Evolutionary conservation across 2,888 invertebrate species (phyloP).

Genomic region (Cerastoderma edule): DNA sequence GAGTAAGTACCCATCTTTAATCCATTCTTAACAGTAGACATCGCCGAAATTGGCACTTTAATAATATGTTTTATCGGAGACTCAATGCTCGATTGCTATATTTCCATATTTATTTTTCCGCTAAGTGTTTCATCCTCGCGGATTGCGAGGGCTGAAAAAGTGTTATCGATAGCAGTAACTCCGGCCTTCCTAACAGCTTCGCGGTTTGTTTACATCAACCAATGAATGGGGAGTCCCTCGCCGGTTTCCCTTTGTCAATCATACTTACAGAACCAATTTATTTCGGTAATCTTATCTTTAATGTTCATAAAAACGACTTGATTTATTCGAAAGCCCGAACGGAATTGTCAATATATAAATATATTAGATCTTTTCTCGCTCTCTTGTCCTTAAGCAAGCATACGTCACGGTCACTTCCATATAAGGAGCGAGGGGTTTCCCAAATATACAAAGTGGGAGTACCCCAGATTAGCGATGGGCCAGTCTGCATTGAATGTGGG

Average conservation of each 20-base stretch:
- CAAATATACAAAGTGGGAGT: constrained; percentile 30
- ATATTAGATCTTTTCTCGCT: constrained; percentile 17
- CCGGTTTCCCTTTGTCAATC: constrained; percentile 25
- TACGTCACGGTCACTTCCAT: constrained; percentile 41
- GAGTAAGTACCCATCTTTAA: constrained; percentile 46
- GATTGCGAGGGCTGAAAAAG: constrained; percentile 55
- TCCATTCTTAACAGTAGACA: constrained; percentile 37
- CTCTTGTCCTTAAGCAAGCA: constrained; percentile 9
- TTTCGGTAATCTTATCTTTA: constrained; percentile 21
- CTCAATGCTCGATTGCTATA: constrained; percentile 12
- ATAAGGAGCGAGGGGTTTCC: constrained; percentile 36
- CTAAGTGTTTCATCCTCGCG: not conserved
- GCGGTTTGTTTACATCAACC: constrained; percentile 56
- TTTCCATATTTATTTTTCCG: constrained; percentile 43
- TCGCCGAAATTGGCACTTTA: constrained; percentile 29
- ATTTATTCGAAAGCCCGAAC: constrained; percentile 17
- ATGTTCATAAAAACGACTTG: constrained; percentile 22
- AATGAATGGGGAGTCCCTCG: constrained; percentile 11
- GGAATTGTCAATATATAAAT: constrained; percentile 22
- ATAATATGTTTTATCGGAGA: constrained; percentile 15
- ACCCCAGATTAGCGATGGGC: constrained; percentile 34
- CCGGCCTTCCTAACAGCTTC: constrained; percentile 20
- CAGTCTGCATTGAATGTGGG: constrained; percentile 35
- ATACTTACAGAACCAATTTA: constrained; percentile 15
- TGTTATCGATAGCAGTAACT: constrained; percentile 37